Percentiles rank a stretch among this genome's conserved stretches.
Conservation (phyloP, 1,140 invertebrate genomes). For the Aplysia californica region DNA sequence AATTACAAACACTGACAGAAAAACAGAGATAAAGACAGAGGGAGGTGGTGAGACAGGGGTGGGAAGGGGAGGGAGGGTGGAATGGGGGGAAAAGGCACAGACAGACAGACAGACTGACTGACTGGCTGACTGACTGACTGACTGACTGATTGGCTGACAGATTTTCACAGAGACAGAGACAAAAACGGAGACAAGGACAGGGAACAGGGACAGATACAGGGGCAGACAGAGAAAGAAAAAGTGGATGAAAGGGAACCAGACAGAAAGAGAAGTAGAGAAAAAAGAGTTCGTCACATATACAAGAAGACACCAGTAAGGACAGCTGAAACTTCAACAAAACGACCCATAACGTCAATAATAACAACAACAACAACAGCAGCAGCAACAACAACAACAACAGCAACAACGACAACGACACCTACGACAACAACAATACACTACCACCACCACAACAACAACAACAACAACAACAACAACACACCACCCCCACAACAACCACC, state of each 20-base stretch:
- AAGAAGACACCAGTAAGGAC: background rate
- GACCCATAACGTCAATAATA: too few relatives aligned
- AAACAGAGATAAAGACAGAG: slow-evolving; percentile 6
- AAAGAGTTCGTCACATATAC: background rate
- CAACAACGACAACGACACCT: background rate
- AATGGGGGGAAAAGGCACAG: background rate
- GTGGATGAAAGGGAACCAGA: background rate
- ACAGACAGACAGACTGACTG: slow-evolving; percentile 5
- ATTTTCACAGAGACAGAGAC: slow-evolving; percentile 5
- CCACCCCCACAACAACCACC: too few relatives aligned
- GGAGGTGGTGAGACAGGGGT: background rate
- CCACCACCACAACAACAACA: background rate
- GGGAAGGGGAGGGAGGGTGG: background rate
- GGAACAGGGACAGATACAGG: background rate
- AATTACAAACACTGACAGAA: background rate
- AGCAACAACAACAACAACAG: background rate
- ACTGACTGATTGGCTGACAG: too few relatives aligned
- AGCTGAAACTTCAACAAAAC: too few relatives aligned
- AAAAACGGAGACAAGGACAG: slow-evolving; percentile 5
- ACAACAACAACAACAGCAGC: background rate
- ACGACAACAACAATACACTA: too few relatives aligned
- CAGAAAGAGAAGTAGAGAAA: background rate
- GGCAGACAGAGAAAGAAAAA: background rate
- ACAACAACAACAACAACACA: background rate
- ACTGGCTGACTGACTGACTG: too few relatives aligned